Conservation (phyloP, 2,888 invertebrate species). For the Chromoteleia sp. region DNA sequence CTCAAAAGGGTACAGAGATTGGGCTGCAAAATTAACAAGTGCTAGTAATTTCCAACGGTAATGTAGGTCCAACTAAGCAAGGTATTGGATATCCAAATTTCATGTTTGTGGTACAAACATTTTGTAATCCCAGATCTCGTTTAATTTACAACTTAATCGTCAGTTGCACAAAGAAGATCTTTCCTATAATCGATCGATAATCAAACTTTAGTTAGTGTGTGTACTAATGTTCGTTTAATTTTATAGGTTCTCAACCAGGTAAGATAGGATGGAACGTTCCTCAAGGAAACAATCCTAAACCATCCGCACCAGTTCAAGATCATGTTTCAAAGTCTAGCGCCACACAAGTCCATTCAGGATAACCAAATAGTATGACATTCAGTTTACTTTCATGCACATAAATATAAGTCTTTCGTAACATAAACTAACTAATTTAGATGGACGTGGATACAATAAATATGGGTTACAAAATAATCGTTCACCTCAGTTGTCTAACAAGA, state of each 20-base stretch:
- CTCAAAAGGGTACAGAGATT: too few species aligned
- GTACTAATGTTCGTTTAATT: too few species aligned
- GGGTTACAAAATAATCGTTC: conserved; percentile 38
- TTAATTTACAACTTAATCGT: too few species aligned
- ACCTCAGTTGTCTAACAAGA: conserved; percentile 34
- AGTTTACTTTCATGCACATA: conserved; percentile 32
- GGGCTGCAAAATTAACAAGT: too few species aligned
- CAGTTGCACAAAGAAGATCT: too few species aligned
- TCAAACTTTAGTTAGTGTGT: too few species aligned
- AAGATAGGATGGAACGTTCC: conserved; percentile 81
- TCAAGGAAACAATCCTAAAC: conserved; percentile 74
- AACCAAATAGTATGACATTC: conserved; percentile 61
- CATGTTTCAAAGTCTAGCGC: conserved; percentile 79
- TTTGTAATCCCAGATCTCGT: too few species aligned
- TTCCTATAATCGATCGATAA: too few species aligned
- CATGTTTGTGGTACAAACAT: too few species aligned
- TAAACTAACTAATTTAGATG: conserved; percentile 50
- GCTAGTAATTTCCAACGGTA: too few species aligned
- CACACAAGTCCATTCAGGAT: conserved; percentile 79
- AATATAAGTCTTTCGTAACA: conserved; percentile 20
- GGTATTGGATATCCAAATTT: too few species aligned
- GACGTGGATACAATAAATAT: conserved; percentile 42
- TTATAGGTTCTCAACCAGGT: conserved; percentile 74
- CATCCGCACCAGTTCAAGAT: conserved; percentile 79
- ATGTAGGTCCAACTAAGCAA: too few species aligned